Base-by-base conservation (phyloP, 2,888 invertebrate species). In the Melinaea menophilus region DNA sequence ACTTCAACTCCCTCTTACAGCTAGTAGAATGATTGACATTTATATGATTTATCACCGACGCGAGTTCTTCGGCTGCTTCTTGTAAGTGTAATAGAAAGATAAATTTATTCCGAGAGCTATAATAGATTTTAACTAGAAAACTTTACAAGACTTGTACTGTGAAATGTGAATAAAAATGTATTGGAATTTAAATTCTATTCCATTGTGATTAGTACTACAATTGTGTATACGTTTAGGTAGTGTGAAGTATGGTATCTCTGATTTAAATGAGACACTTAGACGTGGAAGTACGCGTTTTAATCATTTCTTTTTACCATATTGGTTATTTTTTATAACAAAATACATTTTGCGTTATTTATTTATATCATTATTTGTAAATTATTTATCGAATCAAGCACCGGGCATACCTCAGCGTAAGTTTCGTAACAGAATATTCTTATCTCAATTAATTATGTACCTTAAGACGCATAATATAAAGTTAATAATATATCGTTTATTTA, bases 81-180 rank as follows among this genome's bases (percentile, higher is more conserved):
- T 51, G 31, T 51, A 22, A 22, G 22, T 51, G 51, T 51, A 31
- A 22, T 31, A 11, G 51, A 9, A 51, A 51, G 51, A 51, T 51
- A 51, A 51, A 51, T 51, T 51, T 51, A 51, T 51, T 51, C 31
- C 22, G 51, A 51, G 31, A 51, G 51, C 51, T 51, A 51, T 51
- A 51, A 51, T 51, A 11, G 51, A 51, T 51, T 31, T 51, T 51
- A 51, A 51, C 31, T 51, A 51, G 51, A 51, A 51, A 51, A 51
- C 51, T 31, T 5, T 31, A 22, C 51, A 51, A 31, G 51, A 51
- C 51, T 48, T 12, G 48, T 48, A 48, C 48, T 51, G 51, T 31
- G 51, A 51, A 31, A 51, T 5, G 51, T 31, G n/a, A 31, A 51
- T 51, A 51, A 9, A 51, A 51, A 51, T 31, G 1, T 51, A 31